Conservation (phyloP, 2,797 vertebrate genomes). For the Cheirogaleus major region DNA sequence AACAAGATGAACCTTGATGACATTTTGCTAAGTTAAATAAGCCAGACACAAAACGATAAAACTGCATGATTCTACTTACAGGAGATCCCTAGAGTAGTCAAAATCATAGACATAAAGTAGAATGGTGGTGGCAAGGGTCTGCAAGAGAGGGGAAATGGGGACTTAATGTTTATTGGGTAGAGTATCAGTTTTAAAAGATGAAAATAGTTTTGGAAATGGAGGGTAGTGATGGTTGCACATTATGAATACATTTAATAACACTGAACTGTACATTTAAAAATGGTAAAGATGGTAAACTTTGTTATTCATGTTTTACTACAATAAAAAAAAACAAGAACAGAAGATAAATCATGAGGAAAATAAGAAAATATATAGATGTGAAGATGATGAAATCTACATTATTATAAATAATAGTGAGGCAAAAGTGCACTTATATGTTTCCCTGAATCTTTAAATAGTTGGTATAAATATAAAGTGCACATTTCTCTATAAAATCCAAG, state of each 20-base stretch:
- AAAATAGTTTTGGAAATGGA: background rate
- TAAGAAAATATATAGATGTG: background rate
- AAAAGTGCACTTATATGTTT: background rate
- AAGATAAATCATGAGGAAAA: background rate
- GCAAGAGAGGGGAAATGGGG: fast-evolving
- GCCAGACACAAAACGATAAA: background rate
- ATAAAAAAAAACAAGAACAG: background rate
- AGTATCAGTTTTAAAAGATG: background rate
- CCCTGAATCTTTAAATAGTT: background rate
- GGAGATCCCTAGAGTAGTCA: background rate
- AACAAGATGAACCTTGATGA: background rate
- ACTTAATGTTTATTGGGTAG: background rate
- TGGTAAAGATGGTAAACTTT: background rate
- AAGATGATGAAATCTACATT: background rate
- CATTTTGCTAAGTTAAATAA: background rate
- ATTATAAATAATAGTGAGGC: background rate
- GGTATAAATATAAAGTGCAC: background rate
- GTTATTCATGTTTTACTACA: background rate
- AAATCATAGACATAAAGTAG: background rate
- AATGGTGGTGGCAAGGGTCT: background rate
- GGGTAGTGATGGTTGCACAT: background rate
- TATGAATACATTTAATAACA: background rate
- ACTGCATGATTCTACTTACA: background rate
- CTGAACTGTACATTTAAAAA: background rate
- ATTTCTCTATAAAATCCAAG: background rate